Evolutionary conservation across 1,140 invertebrate species (phyloP), one percentile per base, ranked within the genome.

Genomic region (Theocolax elegans): DNA sequence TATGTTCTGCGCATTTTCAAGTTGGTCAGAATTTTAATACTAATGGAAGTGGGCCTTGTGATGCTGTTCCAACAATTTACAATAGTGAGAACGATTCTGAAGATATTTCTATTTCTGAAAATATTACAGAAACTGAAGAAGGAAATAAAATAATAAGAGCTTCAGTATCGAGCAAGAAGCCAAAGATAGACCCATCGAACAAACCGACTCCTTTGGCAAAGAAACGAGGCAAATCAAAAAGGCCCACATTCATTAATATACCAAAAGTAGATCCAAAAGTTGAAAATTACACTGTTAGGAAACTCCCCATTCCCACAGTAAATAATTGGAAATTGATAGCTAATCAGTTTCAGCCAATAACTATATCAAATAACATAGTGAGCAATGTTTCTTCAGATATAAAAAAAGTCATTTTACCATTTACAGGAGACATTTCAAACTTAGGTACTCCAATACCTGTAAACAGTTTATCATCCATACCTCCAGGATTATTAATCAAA

Each of bases 1-100:
- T 86, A 0, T 86, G 85, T 54, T 86, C 85, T 0, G 83, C 79
- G 51, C 85, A 86, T 53, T 86, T 86, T 74, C 76, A 84, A 49
- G 75, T 75, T 12, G 82, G 80, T 13, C 83, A 86, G 64, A 82
- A 75, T 29, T 85, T 85, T 67, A 77, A 83, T 29, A n/a, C n/a
- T n/a, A 84, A 81, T 53, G 21, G 79, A 12, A 71, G 21, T 54
- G 81, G 81, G 7, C 81, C 83, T 0, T 86, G 83, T 21, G 83
- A 86, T 66, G 85, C 84, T 10, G 81, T 86, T 7, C 82, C 82
- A 0, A 84, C 82, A 2, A 85, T 85, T 29, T 66, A 72, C 8
- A 72, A 80, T 10, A 35, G 60, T 25, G 2, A 25, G 17, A 64
- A 48, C 17, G 2, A 59, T 58, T 0, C 23, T 35, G 49, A 68